Base-by-base conservation (phyloP, 2,797 vertebrate species). In the Valencia hispanica region DNA sequence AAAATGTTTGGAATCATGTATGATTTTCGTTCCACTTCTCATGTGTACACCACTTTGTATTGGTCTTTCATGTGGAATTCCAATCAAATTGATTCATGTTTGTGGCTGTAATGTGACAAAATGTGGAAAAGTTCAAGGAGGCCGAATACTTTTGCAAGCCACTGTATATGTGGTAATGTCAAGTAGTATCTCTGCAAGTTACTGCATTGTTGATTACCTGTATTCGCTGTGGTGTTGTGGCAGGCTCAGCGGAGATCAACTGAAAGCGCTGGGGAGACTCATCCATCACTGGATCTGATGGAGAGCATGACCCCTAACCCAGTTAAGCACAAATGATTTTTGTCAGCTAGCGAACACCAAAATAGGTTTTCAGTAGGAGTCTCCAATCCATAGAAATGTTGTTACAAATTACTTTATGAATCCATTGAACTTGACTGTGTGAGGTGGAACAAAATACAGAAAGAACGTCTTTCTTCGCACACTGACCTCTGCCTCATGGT, bases 241-340 rank as follows among this genome's bases (percentile, higher is more conserved):
- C 94, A 71, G 96, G 95, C 86, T 98, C 97, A 76, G 96, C 91
- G 73, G 98, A 97, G 93, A 98, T 97, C 85, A 99, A 96, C 94
- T 98, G 98, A 95, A 98, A 97, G 84, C 94, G 96, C 45, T 96
- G 97, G 72, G 97, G 97, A 92, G 98, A 97, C 94, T 94, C 96
- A 94, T 95, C 97, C 97, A 98, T 98, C 94, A 95, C 95, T 93
- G 96, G 96, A 93, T 96, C 96, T 92, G 95, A 94, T 68, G 94
- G 87, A 87, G 94, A 95, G 82, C 93, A 93, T 86, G 96, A 94
- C 85, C 93, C 95, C 96, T 97, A 77, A 79, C 22, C 2, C 6
- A 25, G n/a, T 73, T 69, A 72, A 71, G 78, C 22, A 85, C 36
- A 53, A 57, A 78, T 50, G 4, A 70, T 59, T 53, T n/a, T 14